phyloP scores from a whole-genome alignment of 2,113 vertebrate species.

The Hystrix cristata region DNA sequence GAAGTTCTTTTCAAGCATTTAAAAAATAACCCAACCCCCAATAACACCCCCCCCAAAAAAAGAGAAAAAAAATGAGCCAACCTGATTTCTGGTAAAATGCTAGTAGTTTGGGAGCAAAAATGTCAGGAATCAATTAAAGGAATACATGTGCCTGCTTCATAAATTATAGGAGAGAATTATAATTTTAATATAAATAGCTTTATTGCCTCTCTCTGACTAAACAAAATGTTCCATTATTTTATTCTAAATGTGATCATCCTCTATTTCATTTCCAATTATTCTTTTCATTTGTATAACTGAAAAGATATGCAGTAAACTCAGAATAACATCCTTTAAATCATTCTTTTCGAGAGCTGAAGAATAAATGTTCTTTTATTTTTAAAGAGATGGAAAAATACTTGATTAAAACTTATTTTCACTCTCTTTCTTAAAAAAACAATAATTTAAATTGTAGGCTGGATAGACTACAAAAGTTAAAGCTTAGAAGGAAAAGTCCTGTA shows the following conservation, averaged over 20 bases:
- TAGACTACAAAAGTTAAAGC: slow-evolving; percentile 43
- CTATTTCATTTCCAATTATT: slow-evolving; percentile 15
- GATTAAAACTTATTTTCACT: slow-evolving; percentile 44
- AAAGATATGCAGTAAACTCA: slow-evolving; percentile 33
- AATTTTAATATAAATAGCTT: slow-evolving; percentile 50
- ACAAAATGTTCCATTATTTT: slow-evolving; percentile 42
- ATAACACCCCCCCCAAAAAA: too few relatives aligned
- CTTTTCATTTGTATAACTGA: slow-evolving; percentile 30
- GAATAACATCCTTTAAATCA: slow-evolving; percentile 40
- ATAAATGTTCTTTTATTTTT: slow-evolving; percentile 34
- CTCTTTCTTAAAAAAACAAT: slow-evolving; percentile 2
- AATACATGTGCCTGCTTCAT: slow-evolving; percentile 60
- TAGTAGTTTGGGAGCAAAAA: slow-evolving; percentile 59
- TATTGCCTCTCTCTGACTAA: slow-evolving; percentile 52
- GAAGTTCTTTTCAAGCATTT: slow-evolving; percentile 41
- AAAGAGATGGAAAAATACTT: slow-evolving; percentile 17
- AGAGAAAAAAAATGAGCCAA: neutral
- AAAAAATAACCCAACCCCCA: slow-evolving; percentile 3
- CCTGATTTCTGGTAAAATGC: slow-evolving; percentile 61
- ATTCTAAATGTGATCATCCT: slow-evolving; percentile 18
- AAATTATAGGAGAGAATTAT: slow-evolving; percentile 27
- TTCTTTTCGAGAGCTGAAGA: neutral
- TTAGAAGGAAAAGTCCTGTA: slow-evolving; percentile 6
- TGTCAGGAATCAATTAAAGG: neutral
- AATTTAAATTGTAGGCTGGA: neutral